Evolutionary conservation across 2,113 vertebrate species (phyloP), one percentile per base, ranked within the genome.

Genomic region (Leptobrachium ailaonicum): DNA sequence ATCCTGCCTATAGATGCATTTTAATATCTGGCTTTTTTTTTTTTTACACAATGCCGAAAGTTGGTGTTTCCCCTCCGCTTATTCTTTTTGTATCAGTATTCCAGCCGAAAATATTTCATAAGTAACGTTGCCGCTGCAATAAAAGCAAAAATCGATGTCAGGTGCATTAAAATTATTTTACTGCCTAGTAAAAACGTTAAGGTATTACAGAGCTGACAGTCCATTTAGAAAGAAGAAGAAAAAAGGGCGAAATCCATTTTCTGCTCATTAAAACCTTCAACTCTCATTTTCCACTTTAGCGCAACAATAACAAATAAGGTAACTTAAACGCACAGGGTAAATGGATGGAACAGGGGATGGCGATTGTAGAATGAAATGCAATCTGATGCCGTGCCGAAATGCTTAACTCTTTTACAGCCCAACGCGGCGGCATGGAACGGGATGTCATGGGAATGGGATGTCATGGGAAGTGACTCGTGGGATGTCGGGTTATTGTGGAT

Each of bases 191-290:
- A 42, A 56, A 68, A 77, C 69, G 41, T 77, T 56, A 44, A 43
- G 66, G 66, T 54, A 56, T 77, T 68, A 68, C 66, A 54, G 50
- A 66, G 41, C 60, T 20, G 73, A 75, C 32, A 41, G 32, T 53
- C 62, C 73, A 53, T 45, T 75, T 66, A 53, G 66, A 60, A 50
- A 8, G 8, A 50, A 50, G 47, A 4, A 13, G 11, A 53, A 76
- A 50, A 8, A 50, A 50, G 8, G 47, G 1, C 41, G 11, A 53
- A 76, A n/a, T 12, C 74, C 62, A 67, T 67, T 67, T 14, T 9
- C 40, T 60, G 63, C 44, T 64, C 63, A 76, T 76, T 76, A 76
- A 6, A 76, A 53, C 43, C 50, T 75, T 66, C 58, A 14, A 12
- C 44, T 75, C 66, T 75, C 42, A 53, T 75, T 75, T 66, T 47